Evolutionary conservation across 1,140 invertebrate species (phyloP), one percentile per base, ranked within the genome.

Genomic region (Sitophilus oryzae): DNA sequence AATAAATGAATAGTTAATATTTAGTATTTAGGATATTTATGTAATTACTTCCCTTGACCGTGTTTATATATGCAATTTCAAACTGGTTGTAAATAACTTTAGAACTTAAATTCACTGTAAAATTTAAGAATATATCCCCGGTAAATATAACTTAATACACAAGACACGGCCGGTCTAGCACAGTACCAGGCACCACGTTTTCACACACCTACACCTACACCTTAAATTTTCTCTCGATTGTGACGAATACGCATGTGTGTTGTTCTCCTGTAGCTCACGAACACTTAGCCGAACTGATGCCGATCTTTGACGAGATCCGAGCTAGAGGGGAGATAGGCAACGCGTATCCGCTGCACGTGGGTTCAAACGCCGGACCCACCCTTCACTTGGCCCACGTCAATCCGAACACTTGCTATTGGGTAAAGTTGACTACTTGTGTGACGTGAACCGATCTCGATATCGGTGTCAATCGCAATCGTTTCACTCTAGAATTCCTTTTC

Each of bases 231-330:
- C 47, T 56, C 53, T 47, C 23, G 40, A 54, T 36, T 63, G 40
- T 54, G 52, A 45, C 54, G 50, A 49, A 44, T 54, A 51, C 54
- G 50, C 55, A 44, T 57, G 59, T 56, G 21, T 15, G 14, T 23
- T 49, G 15, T 56, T 22, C 37, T 21, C 42, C 45, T 66, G 58
- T 84, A 93, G 89, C 89, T 76, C 87, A 91, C 79, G 89, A 91
- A 80, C 88, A 91, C 81, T 83, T 92, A 82, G 87, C 81, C 78
- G 86, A 92, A 78, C 81, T 93, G 82, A 89, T 87, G 85, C 89
- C 89, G 69, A 91, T 92, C 78, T 91, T 93, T 82, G 89, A 92
- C 77, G 86, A 85, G 76, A 82, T 93, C 71, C 82, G 89, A 70
- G 86, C 88, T 73, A 86, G 85, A 72, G 86, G 91, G 76, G 85